These are phyloP conservation scores for Pyrrhia umbra DNA, from an alignment of 2,888 invertebrate species.

Conservation along the genomic window DNA sequence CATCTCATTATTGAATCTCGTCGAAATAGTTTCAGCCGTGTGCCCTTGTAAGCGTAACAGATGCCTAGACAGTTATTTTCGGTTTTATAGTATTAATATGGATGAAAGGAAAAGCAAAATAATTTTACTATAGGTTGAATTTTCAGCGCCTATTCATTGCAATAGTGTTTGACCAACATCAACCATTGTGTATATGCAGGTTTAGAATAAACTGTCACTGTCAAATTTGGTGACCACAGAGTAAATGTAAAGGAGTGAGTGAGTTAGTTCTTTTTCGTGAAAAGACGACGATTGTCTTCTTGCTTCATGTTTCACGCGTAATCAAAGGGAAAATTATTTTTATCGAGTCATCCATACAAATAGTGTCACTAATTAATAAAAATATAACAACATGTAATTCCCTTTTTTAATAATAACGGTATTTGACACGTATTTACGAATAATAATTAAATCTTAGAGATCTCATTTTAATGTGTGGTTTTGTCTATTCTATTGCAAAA, in stretches of 20 bases:
- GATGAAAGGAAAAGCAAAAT: not conserved
- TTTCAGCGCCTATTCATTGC: constrained; percentile 1
- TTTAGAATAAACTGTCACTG: not conserved
- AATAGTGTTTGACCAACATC: constrained; percentile 16
- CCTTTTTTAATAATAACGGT: not conserved
- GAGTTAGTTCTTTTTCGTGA: constrained; percentile 25
- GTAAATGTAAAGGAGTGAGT: constrained; percentile 18
- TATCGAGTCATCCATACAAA: constrained; percentile 19
- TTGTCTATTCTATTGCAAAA: constrained; percentile 59
- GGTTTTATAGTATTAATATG: not conserved
- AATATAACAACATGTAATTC: not conserved
- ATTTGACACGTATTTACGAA: not conserved
- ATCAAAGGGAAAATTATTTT: constrained; percentile 5
- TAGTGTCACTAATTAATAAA: constrained; percentile 5
- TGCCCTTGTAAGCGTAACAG: not conserved
- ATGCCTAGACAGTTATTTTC: not conserved
- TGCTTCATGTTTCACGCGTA: constrained; percentile 20
- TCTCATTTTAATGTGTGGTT: constrained; percentile 28
- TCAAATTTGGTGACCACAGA: constrained; percentile 22
- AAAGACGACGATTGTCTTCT: constrained; percentile 15
- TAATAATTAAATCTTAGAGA: not conserved
- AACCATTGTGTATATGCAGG: constrained; percentile 11
- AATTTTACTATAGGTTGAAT: not conserved
- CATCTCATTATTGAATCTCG: not conserved
- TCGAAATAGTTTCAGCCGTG: not conserved